A percentile compares a stretch with the other conserved stretches of the same genome.
phyloP scores from a whole-genome alignment of 2,888 invertebrate genomes.

The Watsonalla cultraria region DNA sequence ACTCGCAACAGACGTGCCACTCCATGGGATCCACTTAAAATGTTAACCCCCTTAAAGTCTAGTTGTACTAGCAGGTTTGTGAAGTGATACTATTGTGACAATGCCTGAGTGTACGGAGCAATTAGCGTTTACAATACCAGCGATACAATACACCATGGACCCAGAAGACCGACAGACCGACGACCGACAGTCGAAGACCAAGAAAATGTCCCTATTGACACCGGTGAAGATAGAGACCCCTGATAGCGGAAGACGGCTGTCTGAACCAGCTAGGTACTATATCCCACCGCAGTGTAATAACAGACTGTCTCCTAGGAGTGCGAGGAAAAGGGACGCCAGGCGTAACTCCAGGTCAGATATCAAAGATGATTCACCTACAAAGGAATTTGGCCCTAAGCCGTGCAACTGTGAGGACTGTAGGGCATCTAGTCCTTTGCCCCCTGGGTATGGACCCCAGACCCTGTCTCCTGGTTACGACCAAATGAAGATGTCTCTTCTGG shows the following conservation, averaged over 20 bases:
- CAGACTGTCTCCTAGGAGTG: slow-evolving; percentile 64
- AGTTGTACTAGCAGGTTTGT: slow-evolving; percentile 27
- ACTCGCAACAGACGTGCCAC: slow-evolving; percentile 29
- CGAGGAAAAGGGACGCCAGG: slow-evolving; percentile 59
- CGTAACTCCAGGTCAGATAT: slow-evolving; percentile 53
- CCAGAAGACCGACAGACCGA: slow-evolving; percentile 53
- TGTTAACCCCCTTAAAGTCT: slow-evolving; percentile 38
- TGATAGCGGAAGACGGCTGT: slow-evolving; percentile 57
- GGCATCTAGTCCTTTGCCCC: slow-evolving; percentile 73
- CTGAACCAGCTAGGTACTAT: slow-evolving; percentile 64
- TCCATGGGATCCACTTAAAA: slow-evolving; percentile 28
- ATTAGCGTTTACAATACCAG: slow-evolving; percentile 65
- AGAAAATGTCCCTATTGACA: slow-evolving; percentile 66
- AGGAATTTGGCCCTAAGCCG: slow-evolving; percentile 60
- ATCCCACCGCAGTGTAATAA: slow-evolving; percentile 72
- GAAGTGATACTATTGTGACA: slow-evolving; percentile 45
- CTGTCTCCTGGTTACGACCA: slow-evolving; percentile 86
- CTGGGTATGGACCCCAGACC: slow-evolving; percentile 65
- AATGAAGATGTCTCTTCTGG: slow-evolving; percentile 86
- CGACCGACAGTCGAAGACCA: slow-evolving; percentile 54
- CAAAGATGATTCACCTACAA: slow-evolving; percentile 45
- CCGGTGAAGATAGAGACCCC: slow-evolving; percentile 72
- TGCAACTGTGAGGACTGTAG: slow-evolving; percentile 72
- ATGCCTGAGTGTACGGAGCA: slow-evolving; percentile 75
- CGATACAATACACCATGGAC: slow-evolving; percentile 72